Conservation (phyloP, 2,888 invertebrate genomes). For the Gastrophysa polygoni region DNA sequence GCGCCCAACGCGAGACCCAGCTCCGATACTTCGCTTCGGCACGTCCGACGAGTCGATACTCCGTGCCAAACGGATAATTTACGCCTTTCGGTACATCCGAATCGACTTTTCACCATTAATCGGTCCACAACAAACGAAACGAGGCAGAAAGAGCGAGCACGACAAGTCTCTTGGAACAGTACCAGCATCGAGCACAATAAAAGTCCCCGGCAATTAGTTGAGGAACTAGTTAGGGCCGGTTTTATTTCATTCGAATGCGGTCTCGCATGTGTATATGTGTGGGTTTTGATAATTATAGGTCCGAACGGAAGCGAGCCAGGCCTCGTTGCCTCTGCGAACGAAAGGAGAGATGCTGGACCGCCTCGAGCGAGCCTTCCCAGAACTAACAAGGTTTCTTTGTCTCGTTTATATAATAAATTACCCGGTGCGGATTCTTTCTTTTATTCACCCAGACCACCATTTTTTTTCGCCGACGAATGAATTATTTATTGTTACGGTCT, state of each 20-base stretch:
- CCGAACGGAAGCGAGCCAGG: constrained; percentile 50
- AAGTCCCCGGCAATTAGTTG: constrained; percentile 39
- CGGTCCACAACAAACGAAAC: constrained; percentile 22
- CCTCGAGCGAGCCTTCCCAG: constrained; percentile 51
- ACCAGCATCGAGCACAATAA: constrained; percentile 34
- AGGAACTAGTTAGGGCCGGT: constrained; percentile 41
- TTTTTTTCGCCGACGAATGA: background rate
- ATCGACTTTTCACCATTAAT: constrained; percentile 29
- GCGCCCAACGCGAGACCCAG: background rate
- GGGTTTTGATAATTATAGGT: constrained; percentile 56
- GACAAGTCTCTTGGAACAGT: constrained; percentile 23
- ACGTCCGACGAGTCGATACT: background rate
- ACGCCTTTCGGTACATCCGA: background rate
- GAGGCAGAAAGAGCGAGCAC: background rate
- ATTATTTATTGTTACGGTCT: background rate
- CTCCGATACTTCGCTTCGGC: background rate
- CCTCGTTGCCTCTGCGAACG: constrained; percentile 17
- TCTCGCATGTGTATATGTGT: constrained; percentile 42
- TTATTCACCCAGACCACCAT: constrained; percentile 20
- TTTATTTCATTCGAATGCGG: constrained; percentile 30
- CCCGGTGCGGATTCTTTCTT: constrained; percentile 24
- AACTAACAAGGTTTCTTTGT: constrained; percentile 57
- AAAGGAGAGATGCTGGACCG: constrained; percentile 25
- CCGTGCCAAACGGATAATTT: background rate
- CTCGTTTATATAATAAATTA: constrained; percentile 49